These are phyloP conservation scores for Macaria notata DNA, from an alignment of 2,888 invertebrate species.

Conservation along the genomic window DNA sequence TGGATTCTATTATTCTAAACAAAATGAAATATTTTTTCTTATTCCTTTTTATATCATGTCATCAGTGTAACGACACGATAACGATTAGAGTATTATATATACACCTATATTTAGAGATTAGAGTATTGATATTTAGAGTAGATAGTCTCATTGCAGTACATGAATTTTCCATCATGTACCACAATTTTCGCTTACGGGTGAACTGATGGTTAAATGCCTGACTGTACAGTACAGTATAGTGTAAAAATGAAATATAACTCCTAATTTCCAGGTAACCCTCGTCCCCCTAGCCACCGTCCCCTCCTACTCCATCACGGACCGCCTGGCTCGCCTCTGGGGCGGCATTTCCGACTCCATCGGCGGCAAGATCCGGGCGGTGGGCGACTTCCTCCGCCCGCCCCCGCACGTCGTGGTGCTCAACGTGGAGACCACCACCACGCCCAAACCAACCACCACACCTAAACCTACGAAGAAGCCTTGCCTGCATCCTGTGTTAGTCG, in stretches of 20 bases:
- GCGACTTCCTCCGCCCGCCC: slow-evolving; percentile 18
- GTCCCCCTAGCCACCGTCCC: slow-evolving; percentile 14
- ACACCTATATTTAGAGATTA: too few relatives aligned
- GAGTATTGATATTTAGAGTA: too few relatives aligned
- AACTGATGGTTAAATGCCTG: too few relatives aligned
- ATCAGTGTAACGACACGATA: too few relatives aligned
- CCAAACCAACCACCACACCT: slow-evolving; percentile 12
- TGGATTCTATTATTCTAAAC: too few relatives aligned
- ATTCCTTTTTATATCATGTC: too few relatives aligned
- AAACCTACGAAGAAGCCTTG: slow-evolving; percentile 9
- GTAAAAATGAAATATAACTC: not conserved
- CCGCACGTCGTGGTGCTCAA: slow-evolving; percentile 19
- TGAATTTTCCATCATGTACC: too few relatives aligned
- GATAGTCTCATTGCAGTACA: too few relatives aligned
- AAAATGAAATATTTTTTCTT: too few relatives aligned
- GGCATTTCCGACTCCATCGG: slow-evolving; percentile 17
- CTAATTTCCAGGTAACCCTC: slow-evolving; percentile 8
- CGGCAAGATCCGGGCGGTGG: slow-evolving; percentile 25
- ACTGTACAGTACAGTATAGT: too few relatives aligned
- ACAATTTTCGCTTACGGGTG: too few relatives aligned
- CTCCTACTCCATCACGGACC: slow-evolving; percentile 2
- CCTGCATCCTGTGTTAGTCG: slow-evolving; percentile 10
- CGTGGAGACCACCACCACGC: slow-evolving; percentile 10
- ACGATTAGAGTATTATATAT: too few relatives aligned
- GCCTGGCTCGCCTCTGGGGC: slow-evolving; percentile 15